Evolutionary conservation across 2,113 vertebrate genomes (phyloP).

Genomic region (Elephantulus edwardii): DNA sequence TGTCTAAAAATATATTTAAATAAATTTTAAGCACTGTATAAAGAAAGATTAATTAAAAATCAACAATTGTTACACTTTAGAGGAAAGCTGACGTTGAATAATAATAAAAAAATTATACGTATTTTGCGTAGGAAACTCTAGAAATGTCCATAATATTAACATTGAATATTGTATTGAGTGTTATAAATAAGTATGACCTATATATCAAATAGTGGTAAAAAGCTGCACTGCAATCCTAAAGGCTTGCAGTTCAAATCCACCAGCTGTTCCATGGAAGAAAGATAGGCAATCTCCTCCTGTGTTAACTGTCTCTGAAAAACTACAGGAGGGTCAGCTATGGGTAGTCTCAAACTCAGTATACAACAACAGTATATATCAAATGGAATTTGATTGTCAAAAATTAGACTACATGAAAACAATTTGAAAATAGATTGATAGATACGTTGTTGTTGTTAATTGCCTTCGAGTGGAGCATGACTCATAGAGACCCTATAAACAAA

Average conservation of each 20-base stretch:
- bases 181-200: background rate
- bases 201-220: background rate
- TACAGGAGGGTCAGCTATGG: too few species aligned
- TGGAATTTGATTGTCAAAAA: slow-evolving; percentile 18
- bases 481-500: too few species aligned
- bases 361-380: too few species aligned
- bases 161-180: background rate
- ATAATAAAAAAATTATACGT: background rate
- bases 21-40: too few species aligned
- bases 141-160: background rate
- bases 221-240: too few species aligned
- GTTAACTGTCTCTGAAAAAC: too few species aligned
- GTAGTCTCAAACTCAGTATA: too few species aligned
- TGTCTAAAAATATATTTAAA: slow-evolving; percentile 5
- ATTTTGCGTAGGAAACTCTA: background rate
- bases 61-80: background rate
- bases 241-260: too few species aligned
- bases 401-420: background rate
- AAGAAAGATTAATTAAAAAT: background rate
- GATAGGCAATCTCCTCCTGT: too few species aligned
- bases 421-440: background rate
- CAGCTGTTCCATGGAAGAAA: too few species aligned
- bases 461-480: too few species aligned
- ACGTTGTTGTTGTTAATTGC: too few species aligned
- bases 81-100: background rate